Conservation (phyloP, 2,888 invertebrate genomes). For the Lissonota sp. region DNA sequence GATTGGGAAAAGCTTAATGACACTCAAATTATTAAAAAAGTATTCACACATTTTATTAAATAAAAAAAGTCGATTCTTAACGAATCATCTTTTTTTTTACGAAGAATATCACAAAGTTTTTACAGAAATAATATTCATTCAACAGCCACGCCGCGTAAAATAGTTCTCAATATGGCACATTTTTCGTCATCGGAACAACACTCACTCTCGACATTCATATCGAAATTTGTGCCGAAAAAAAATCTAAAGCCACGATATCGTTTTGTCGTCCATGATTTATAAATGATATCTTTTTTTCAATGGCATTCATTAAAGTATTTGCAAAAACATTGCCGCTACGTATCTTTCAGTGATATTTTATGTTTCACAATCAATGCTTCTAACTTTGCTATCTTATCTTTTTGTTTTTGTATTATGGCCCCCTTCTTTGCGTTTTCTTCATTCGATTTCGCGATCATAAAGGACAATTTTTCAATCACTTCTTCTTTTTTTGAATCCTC, state of each 20-base stretch:
- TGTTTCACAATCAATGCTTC: slow-evolving; percentile 55
- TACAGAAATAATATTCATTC: slow-evolving; percentile 35
- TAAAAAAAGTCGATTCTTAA: not conserved
- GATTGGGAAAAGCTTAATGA: too few relatives aligned
- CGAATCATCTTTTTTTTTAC: slow-evolving; percentile 14
- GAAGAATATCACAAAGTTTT: slow-evolving; percentile 48
- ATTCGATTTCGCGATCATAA: slow-evolving; percentile 72
- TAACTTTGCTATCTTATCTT: slow-evolving; percentile 63
- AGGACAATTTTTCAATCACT: slow-evolving; percentile 48
- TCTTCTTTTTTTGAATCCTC: slow-evolving; percentile 55
- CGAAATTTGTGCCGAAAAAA: slow-evolving; percentile 2
- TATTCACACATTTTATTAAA: too few relatives aligned
- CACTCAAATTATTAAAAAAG: too few relatives aligned
- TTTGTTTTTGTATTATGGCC: slow-evolving; percentile 64
- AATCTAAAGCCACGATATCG: slow-evolving; percentile 29
- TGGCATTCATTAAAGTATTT: slow-evolving; percentile 11
- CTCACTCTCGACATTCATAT: not conserved
- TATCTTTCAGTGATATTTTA: slow-evolving; percentile 41
- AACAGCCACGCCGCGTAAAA: not conserved
- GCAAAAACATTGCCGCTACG: slow-evolving; percentile 17
- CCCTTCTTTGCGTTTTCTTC: slow-evolving; percentile 48
- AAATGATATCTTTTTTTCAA: not conserved
- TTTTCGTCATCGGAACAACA: not conserved
- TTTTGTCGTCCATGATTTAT: slow-evolving; percentile 31
- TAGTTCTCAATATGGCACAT: slow-evolving; percentile 5